phyloP scores from a whole-genome alignment of 2,888 invertebrate species.

The Neoaliturus tenellus region DNA sequence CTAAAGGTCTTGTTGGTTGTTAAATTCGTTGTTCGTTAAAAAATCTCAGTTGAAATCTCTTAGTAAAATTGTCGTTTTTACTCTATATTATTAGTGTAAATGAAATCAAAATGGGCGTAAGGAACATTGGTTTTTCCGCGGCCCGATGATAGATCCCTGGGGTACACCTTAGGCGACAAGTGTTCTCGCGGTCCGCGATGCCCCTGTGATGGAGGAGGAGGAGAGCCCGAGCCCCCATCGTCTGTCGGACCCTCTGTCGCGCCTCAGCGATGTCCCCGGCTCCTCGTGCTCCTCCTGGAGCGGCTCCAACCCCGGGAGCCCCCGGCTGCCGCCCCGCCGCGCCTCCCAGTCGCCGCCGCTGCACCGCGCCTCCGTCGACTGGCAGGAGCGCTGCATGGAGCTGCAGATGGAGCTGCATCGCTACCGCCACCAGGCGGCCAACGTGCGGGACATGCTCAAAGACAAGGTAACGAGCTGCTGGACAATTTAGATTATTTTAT shows the following conservation, averaged over 20 bases:
- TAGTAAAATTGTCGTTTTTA: too few relatives aligned
- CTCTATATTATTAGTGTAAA: too few relatives aligned
- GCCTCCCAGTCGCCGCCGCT: slow-evolving; percentile 71
- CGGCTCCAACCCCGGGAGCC: slow-evolving; percentile 72
- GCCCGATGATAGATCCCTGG: slow-evolving; percentile 1
- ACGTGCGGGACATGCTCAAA: slow-evolving; percentile 90
- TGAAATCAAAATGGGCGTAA: not conserved
- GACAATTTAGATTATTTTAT: too few relatives aligned
- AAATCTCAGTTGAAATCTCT: too few relatives aligned
- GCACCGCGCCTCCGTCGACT: slow-evolving; percentile 77
- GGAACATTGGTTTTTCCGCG: not conserved
- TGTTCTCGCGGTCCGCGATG: not conserved
- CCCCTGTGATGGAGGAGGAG: slow-evolving; percentile 31
- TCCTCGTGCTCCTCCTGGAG: slow-evolving; percentile 72
- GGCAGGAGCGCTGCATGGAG: slow-evolving; percentile 93
- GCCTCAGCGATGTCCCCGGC: slow-evolving; percentile 81
- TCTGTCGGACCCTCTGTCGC: slow-evolving; percentile 84
- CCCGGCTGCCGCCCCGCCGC: slow-evolving; percentile 75
- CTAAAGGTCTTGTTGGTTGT: not conserved
- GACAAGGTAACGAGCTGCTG: slow-evolving; percentile 87
- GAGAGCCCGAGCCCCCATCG: slow-evolving; percentile 20
- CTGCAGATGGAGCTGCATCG: slow-evolving; percentile 91
- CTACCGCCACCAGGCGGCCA: slow-evolving; percentile 90
- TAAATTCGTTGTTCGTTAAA: not conserved
- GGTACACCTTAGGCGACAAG: not conserved